Evolutionary conservation across 2,113 vertebrate species (phyloP), one percentile per base, ranked within the genome.

Genomic region (Glareola pratincola): DNA sequence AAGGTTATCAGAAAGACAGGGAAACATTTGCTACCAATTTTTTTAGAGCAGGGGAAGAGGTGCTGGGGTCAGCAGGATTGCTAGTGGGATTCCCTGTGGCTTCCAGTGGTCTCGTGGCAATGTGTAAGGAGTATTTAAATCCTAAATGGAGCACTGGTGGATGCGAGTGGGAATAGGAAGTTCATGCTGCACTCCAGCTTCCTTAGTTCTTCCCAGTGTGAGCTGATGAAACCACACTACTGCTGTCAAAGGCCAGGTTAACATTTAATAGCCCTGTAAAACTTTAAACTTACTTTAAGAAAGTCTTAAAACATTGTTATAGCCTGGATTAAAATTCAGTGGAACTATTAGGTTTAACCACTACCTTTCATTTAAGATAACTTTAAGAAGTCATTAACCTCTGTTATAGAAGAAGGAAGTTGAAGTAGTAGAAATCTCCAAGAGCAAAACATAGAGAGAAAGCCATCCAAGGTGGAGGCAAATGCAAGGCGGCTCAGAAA

Each of bases 211-310:
- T 94, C 4, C 0, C 51, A 75, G n/a, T 76, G 62, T 85, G 80
- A 89, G 92, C 45, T 85, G 92, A 87, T 82, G 73, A 94, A 97
- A 94, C 91, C 80, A 85, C 83, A 56, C 83, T 75, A 94, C 68
- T 94, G 48, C 89, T 95, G 83, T 95, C 91, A 95, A 89, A 95
- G 89, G 92, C 95, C 86, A 81, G 94, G 94, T 97, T 97, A 97
- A 95, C 92, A 74, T 97, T 96, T 96, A 95, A 96, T 92, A 96
- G 92, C 60, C 69, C 73, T 91, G 95, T 95, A 95, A 97, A 97
- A 96, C 83, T 95, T 97, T 94, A 97, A 97, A 87, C 86, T 94
- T 94, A 94, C 73, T 95, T 95, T 89, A 41, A 75, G 80, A 96
- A 96, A 82, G 89, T 91, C 76, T 92, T 94, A 95, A 97, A 93